Base-by-base conservation (phyloP, 2,888 invertebrate species). In the Brachyptera risi region DNA sequence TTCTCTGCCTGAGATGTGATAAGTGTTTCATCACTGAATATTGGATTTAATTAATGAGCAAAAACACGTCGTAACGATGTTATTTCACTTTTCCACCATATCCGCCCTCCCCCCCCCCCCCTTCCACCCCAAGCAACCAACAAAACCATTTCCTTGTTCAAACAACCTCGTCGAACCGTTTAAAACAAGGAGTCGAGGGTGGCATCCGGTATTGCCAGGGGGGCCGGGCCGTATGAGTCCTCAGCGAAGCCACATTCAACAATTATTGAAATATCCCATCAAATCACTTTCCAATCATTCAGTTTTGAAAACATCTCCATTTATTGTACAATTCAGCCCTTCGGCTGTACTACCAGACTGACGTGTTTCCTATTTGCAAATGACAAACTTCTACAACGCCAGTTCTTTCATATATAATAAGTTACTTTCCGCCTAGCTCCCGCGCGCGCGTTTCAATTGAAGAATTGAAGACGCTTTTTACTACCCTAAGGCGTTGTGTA, bases 181-280 rank as follows among this genome's bases (percentile, higher is more conserved):
- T 58, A 35, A 59, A 59, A 59, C 58, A 21, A 19, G 24, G 47
- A n/a, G n/a, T n/a, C n/a, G n/a, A n/a, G 44, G 19, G 21, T 17
- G 44, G 17, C 17, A 21, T 11, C n/a, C 4, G 42, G 4, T 15
- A 17, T 31, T 31, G 31, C 31, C 11, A 11, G 31, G 11, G 31
- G 31, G 31, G 5, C 11, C 7, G 31, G 11, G 31, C 7, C 7
- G 31, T 5, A 11, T 31, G 11, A 31, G n/a, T n/a, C n/a, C n/a
- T 17, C 38, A 38, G n/a, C 38, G 31, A 17, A 54, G 37, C 47
- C 47, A 13, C 47, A 47, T 37, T 35, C 54, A 58, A 49, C 61
- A 61, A 26, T 61, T 61, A 61, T 31, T 49, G 58, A 40, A 61
- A 61, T 58, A 57, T 61, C 61, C 61, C 58, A 61, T 61, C 58